phyloP scores from a whole-genome alignment of 2,797 vertebrate species.

The Gymnocypris eckloni region DNA sequence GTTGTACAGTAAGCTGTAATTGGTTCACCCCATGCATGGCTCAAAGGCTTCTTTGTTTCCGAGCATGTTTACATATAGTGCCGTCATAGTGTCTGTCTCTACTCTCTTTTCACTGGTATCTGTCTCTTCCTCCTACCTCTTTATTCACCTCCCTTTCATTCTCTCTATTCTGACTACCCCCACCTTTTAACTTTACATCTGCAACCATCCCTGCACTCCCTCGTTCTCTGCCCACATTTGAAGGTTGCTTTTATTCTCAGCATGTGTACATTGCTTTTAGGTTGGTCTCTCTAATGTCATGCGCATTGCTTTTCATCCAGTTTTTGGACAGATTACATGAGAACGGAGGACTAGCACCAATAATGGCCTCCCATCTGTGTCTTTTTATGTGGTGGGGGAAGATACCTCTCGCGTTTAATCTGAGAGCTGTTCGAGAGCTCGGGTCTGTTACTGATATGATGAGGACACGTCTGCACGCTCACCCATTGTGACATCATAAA shows the following conservation, averaged over 20 bases:
- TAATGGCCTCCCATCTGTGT: slow-evolving; percentile 44
- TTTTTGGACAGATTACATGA: slow-evolving; percentile 42
- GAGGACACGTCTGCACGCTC: not conserved
- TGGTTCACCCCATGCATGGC: slow-evolving; percentile 11
- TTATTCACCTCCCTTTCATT: slow-evolving; percentile 51
- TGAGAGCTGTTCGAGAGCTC: slow-evolving; percentile 12
- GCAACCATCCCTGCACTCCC: slow-evolving; percentile 2
- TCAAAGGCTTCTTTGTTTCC: slow-evolving; percentile 39
- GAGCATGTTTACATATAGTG: slow-evolving; percentile 35
- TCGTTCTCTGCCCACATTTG: not conserved
- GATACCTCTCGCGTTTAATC: slow-evolving; percentile 25
- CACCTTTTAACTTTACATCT: slow-evolving; percentile 30
- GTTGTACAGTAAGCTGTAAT: slow-evolving; percentile 11
- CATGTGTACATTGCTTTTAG: not conserved
- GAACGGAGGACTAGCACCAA: slow-evolving; percentile 3
- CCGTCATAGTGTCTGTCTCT: slow-evolving; percentile 24
- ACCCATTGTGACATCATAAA: not conserved
- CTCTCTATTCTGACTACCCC: slow-evolving; percentile 50
- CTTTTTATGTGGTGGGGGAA: slow-evolving; percentile 33
- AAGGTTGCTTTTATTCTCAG: slow-evolving; percentile 14
- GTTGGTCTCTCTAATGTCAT: slow-evolving; percentile 11
- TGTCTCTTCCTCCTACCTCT: slow-evolving; percentile 50
- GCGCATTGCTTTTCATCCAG: not conserved
- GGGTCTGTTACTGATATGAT: slow-evolving; percentile 17
- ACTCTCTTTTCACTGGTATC: not conserved